These are phyloP conservation scores for Castor canadensis DNA, from an alignment of 2,113 vertebrate species.

Conservation along the genomic window DNA sequence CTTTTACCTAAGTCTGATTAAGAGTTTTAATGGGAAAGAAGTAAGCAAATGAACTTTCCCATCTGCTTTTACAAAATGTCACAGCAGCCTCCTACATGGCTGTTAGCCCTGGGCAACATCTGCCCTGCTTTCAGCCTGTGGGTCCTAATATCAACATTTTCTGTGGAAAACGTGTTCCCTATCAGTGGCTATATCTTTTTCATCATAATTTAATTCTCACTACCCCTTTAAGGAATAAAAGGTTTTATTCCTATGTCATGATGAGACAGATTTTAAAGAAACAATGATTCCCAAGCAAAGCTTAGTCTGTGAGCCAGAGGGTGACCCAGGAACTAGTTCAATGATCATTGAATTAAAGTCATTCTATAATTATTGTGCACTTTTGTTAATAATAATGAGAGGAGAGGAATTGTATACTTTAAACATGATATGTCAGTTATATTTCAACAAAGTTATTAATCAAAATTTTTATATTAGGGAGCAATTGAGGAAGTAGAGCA, in stretches of 20 bases:
- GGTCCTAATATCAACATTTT: neutral
- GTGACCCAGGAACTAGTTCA: neutral
- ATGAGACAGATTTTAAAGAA: neutral
- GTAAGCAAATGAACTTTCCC: neutral
- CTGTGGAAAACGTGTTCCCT: neutral
- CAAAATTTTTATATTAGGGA: neutral
- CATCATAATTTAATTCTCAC: neutral
- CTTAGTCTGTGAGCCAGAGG: neutral
- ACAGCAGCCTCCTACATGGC: neutral
- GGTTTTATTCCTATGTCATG: neutral
- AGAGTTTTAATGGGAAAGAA: neutral
- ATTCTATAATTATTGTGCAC: neutral
- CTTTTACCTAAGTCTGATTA: neutral
- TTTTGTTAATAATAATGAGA: neutral
- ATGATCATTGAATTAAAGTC: neutral
- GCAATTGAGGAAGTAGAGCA: neutral
- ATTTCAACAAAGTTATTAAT: neutral
- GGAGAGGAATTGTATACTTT: neutral
- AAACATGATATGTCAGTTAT: neutral
- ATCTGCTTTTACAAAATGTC: conserved; percentile 17
- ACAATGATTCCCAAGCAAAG: neutral
- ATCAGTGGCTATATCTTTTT: neutral
- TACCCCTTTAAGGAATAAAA: neutral
- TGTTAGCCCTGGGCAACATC: neutral
- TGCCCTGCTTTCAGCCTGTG: neutral